phyloP scores from a whole-genome alignment of 2,797 vertebrate genomes.

The Avahi laniger region DNA sequence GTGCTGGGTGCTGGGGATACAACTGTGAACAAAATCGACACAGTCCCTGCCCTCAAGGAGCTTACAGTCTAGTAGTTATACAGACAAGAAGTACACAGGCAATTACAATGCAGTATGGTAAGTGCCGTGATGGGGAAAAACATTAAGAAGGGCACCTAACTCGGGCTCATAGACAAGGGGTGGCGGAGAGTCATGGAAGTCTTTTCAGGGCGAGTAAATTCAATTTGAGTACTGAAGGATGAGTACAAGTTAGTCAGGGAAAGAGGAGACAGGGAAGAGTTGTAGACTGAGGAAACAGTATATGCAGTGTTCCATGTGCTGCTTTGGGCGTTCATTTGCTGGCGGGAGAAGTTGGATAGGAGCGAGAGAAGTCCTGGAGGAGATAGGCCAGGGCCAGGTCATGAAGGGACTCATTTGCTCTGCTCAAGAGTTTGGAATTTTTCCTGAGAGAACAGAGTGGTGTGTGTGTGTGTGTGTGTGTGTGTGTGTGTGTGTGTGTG shows the following conservation, averaged over 20 bases:
- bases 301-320: conserved; percentile 27
- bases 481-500: background rate
- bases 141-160: conserved; percentile 53
- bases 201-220: conserved; percentile 20
- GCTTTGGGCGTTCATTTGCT: conserved; percentile 17
- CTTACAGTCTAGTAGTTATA: conserved; percentile 79
- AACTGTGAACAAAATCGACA: conserved; percentile 77
- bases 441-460: conserved; percentile 52
- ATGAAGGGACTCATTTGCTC: background rate
- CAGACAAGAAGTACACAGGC: conserved; percentile 73
- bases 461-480: background rate
- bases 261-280: background rate
- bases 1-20: conserved; percentile 80
- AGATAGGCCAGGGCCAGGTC: background rate
- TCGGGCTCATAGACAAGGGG: background rate
- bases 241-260: conserved; percentile 30
- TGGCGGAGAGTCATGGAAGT: background rate
- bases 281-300: background rate
- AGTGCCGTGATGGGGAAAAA: conserved; percentile 38
- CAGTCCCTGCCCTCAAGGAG: conserved; percentile 78
- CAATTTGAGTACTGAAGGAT: background rate
- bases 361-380: background rate
- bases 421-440: conserved; percentile 11
- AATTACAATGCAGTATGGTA: conserved; percentile 62
- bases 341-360: background rate